Conservation (phyloP, 2,888 invertebrate genomes). For the Ormyrus nitidulus region DNA sequence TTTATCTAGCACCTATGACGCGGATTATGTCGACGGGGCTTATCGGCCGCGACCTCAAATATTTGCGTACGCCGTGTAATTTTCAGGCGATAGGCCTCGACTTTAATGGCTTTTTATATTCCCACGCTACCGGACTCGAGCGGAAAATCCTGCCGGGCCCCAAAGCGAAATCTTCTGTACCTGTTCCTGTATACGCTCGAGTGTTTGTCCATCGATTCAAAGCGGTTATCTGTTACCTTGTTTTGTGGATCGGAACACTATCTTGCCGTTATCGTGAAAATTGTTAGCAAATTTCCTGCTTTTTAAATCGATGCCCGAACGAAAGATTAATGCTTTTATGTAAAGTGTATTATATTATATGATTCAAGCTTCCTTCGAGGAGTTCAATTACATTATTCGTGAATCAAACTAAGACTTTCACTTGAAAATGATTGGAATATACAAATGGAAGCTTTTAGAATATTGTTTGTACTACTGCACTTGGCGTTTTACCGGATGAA, state of each 20-base stretch:
- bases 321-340: too few relatives aligned
- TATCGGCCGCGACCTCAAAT: slow-evolving; percentile 30
- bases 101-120: slow-evolving; percentile 43
- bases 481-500: not conserved
- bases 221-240: slow-evolving; percentile 5
- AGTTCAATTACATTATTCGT: too few relatives aligned
- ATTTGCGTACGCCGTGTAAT: slow-evolving; percentile 38
- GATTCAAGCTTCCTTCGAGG: too few relatives aligned
- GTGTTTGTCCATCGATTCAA: slow-evolving; percentile 65
- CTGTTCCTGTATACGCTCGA: slow-evolving; percentile 41
- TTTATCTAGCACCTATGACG: slow-evolving; percentile 41
- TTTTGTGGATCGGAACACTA: too few relatives aligned
- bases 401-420: too few relatives aligned
- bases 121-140: slow-evolving; percentile 30
- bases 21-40: slow-evolving; percentile 18
- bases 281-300: too few relatives aligned
- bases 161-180: slow-evolving; percentile 61
- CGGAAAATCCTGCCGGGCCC: not conserved
- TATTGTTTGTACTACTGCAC: too few relatives aligned
- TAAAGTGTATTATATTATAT: too few relatives aligned
- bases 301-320: too few relatives aligned
- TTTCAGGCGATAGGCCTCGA: slow-evolving; percentile 8
- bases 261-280: too few relatives aligned
- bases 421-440: too few relatives aligned
- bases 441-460: too few relatives aligned